These are phyloP conservation scores for Oryzias dopingdopingensis DNA, from an alignment of 2,797 vertebrate species.

Conservation along the genomic window DNA sequence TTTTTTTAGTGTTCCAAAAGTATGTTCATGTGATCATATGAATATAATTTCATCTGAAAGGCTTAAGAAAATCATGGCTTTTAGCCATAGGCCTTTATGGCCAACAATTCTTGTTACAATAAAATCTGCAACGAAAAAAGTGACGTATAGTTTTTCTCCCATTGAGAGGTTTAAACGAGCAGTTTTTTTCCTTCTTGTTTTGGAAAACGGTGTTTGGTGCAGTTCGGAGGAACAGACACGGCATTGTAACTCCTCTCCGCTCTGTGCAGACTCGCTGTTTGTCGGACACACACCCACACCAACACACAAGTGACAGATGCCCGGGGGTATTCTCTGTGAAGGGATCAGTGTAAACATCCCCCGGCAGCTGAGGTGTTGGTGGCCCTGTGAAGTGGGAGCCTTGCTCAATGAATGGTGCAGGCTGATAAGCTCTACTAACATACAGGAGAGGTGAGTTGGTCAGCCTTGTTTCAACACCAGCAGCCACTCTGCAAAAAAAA, in stretches of 20 bases:
- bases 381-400: slow-evolving; percentile 65
- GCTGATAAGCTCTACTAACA: slow-evolving; percentile 59
- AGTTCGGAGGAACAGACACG: slow-evolving; percentile 42
- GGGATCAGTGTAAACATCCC: slow-evolving; percentile 75
- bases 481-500: slow-evolving; percentile 21
- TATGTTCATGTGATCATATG: too few species aligned
- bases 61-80: too few species aligned
- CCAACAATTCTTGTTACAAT: too few species aligned
- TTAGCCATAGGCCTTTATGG: too few species aligned
- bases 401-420: slow-evolving; percentile 55
- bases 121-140: too few species aligned
- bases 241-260: slow-evolving; percentile 40
- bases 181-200: neutral
- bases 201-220: slow-evolving; percentile 28
- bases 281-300: slow-evolving; percentile 22
- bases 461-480: slow-evolving; percentile 51
- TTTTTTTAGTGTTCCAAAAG: too few species aligned
- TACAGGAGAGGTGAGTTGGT: slow-evolving; percentile 55
- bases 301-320: slow-evolving; percentile 33
- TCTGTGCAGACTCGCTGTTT: slow-evolving; percentile 47
- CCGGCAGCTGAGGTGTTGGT: slow-evolving; percentile 62
- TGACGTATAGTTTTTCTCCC: too few species aligned
- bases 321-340: slow-evolving; percentile 60
- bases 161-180: too few species aligned
- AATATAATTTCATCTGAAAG: too few species aligned